Evolutionary conservation across 2,797 vertebrate genomes (phyloP), one percentile per base, ranked within the genome.

Genomic region (Alca torda): DNA sequence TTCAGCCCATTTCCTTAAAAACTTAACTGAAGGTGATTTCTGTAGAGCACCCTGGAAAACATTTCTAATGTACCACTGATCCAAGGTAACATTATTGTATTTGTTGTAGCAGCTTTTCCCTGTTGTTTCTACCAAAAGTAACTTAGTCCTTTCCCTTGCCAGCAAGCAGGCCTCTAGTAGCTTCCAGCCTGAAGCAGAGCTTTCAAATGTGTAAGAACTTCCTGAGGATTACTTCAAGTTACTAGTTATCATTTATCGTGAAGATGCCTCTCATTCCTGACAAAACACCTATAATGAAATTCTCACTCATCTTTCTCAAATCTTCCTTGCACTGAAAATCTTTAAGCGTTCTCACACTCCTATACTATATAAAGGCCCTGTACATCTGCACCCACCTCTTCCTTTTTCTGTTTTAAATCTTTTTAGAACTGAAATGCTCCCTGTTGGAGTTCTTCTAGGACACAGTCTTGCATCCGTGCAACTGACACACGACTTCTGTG

Each of bases 261-360:
- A 94, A 86, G 82, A 91, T 88, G 81, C 80, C 39, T 95, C 73
- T 95, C 73, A 84, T 85, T 90, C 94, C 84, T 96, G 94, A 97
- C 96, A 94, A 91, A 98, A 97, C 88, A 96, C 95, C 96, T 97
- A 95, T 95, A 97, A 97, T 93, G 94, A 97, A 96, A 95, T 96
- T 97, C 92, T 96, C 70, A 61, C 96, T 96, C 75, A 93, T 96
- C 77, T 95, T 97, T 97, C 95, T 97, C 96, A 95, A 86, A 92
- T 96, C 68, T 96, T 95, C 93, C 84, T 39, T 69, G 90, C 90
- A 87, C 96, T 95, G 95, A 93, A 94, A 95, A 82, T 96, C 96
- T 95, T 97, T 93, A 93, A 97, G 93, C 11, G 2, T 96, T 93
- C 96, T 98, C 96, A 96, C 97, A 97, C 92, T 95, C 90, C 13